Evolutionary conservation across 92 coral and sea anemone species (phyloP).

Genomic region (Isaurus tuberculatus): DNA sequence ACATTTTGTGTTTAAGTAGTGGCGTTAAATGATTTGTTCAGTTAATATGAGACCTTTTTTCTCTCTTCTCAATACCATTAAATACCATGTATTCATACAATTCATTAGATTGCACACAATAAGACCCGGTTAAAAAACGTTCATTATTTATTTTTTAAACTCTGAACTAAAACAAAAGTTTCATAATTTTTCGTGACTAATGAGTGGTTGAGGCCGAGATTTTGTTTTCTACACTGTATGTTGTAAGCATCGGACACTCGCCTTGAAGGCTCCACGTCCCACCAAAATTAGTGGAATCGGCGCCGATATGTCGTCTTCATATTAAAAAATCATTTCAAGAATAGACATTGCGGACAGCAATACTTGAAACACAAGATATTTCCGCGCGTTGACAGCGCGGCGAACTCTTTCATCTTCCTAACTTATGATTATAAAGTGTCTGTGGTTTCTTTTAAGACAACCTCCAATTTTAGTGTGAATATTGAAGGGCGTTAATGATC

Average conservation of each 20-base stretch:
- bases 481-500: slow-evolving; percentile 85
- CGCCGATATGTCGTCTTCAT: slow-evolving; percentile 45
- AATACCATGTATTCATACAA: neutral
- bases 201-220: slow-evolving; percentile 3
- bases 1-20: slow-evolving; percentile 9
- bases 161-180: neutral
- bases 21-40: neutral
- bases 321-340: slow-evolving; percentile 44
- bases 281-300: slow-evolving; percentile 41
- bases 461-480: slow-evolving; percentile 73
- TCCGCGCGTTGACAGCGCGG: slow-evolving; percentile 96
- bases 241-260: slow-evolving; percentile 30
- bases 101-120: neutral
- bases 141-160: neutral
- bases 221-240: slow-evolving; percentile 13
- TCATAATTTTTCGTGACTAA: slow-evolving; percentile 2
- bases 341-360: slow-evolving; percentile 46
- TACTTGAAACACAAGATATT: slow-evolving; percentile 87
- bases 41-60: neutral
- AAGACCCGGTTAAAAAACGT: neutral
- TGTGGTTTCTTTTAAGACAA: slow-evolving; percentile 66
- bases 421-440: slow-evolving; percentile 72
- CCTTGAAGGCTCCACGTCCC: slow-evolving; percentile 40
- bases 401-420: slow-evolving; percentile 67
- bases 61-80: neutral